These are phyloP conservation scores for Apeltes quadracus DNA, from an alignment of 2,113 vertebrate genomes.

Conservation along the genomic window DNA sequence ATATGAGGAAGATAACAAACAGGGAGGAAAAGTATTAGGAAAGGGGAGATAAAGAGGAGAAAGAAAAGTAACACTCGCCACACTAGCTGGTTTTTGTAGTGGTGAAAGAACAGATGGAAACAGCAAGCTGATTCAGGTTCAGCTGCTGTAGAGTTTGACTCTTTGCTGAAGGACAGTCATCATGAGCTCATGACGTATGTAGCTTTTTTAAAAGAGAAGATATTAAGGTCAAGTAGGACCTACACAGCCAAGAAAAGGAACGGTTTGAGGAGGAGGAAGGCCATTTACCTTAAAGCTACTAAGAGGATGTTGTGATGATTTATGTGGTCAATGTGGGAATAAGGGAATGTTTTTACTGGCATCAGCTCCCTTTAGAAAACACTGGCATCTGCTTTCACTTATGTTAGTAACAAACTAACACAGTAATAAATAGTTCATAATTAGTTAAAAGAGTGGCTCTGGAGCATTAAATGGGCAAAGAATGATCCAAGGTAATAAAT, in stretches of 20 bases:
- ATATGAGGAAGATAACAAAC: not conserved
- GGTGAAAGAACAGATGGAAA: not conserved
- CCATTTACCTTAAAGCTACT: not conserved
- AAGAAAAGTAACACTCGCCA: not conserved
- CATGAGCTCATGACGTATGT: not conserved
- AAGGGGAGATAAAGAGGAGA: not conserved
- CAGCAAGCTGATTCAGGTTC: not conserved
- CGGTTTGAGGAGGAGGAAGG: not conserved
- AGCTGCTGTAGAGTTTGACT: not conserved
- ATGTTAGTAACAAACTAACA: not conserved
- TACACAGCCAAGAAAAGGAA: not conserved
- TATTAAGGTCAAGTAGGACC: not conserved
- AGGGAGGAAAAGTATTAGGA: not conserved
- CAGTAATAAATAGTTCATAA: not conserved
- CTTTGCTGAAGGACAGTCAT: not conserved
- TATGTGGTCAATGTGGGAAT: not conserved
- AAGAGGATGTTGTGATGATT: not conserved
- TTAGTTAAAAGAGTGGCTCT: not conserved
- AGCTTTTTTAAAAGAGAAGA: not conserved
- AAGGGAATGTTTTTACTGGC: not conserved
- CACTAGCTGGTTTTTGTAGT: too few species aligned
- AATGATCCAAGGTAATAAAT: slow-evolving; percentile 29
- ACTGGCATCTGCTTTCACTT: not conserved
- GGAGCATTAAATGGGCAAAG: slow-evolving; percentile 4
- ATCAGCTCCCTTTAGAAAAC: not conserved